Evolutionary conservation across 64 coral and sea anemone species (phyloP).

Genomic region (Pocillopora verrucosa): DNA sequence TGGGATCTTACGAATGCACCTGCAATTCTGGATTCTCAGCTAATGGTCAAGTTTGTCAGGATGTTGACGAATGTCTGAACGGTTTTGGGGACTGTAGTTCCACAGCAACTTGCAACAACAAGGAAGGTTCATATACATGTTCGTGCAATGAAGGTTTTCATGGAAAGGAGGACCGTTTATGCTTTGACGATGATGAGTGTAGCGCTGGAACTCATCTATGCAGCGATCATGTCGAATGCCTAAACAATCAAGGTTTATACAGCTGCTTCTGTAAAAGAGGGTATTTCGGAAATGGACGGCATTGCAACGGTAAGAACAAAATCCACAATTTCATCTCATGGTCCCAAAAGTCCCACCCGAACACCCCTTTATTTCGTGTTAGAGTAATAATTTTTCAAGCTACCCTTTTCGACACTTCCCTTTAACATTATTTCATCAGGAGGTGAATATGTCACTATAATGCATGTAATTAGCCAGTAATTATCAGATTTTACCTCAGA

Average conservation of each 20-base stretch:
- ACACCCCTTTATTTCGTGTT: not conserved
- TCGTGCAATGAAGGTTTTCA: constrained; percentile 27
- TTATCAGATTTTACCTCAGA: too few species aligned
- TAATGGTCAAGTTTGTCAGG: constrained; percentile 38
- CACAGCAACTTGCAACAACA: constrained; percentile 14
- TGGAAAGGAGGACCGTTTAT: constrained; percentile 32
- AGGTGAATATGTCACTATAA: too few species aligned
- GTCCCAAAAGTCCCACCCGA: too few species aligned
- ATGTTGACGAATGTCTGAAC: constrained; percentile 39
- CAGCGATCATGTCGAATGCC: not conserved
- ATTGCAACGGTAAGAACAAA: constrained; percentile 13
- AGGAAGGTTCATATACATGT: constrained; percentile 32
- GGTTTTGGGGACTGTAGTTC: constrained; percentile 16
- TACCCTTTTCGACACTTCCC: too few species aligned
- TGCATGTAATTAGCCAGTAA: too few species aligned
- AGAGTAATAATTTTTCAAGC: too few species aligned
- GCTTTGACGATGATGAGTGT: too few species aligned
- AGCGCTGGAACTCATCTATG: constrained; percentile 30
- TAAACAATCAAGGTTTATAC: constrained; percentile 37
- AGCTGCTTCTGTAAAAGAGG: constrained; percentile 41
- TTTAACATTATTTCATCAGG: too few species aligned
- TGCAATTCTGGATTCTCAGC: constrained; percentile 47
- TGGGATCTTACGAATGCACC: constrained; percentile 33
- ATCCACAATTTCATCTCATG: not conserved
- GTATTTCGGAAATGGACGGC: constrained; percentile 39